Base-by-base conservation (phyloP, 2,797 vertebrate genomes). In the Anas bernieri region DNA sequence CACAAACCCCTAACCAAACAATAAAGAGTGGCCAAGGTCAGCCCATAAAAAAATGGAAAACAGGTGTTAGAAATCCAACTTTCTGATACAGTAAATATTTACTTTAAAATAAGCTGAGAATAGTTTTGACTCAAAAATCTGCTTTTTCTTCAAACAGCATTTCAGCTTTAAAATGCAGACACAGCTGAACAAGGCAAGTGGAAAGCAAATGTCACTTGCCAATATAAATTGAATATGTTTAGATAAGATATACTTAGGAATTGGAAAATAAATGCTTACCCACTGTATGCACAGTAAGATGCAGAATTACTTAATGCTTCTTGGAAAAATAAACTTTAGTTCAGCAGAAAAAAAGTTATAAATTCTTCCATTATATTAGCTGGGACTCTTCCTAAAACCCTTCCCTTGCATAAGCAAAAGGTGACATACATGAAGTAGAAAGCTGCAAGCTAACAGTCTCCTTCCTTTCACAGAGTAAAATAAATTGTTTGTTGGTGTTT, bases 131-230 rank as follows among this genome's bases (percentile, higher is more conserved):
- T 80, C 66, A 39, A 86, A 80, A 86, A 76, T 21, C 31, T 69
- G 59, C 28, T 70, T 69, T 68, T 58, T 52, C 18, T 73, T 79
- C 56, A 66, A 37, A 18, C 3, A 23, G 22, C 11, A 79, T 90
- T 83, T 92, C 43, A 63, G 31, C 45, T 82, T 48, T 82, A 76
- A 93, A 96, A 94, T 52, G 43, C 67, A 91, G 66, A 72, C 58
- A 52, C 3, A 66, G 35, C 6, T 79, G 69, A 92, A 85, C 28
- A 82, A 76, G 9, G 26, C 35, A 86, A 86, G 59, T 30, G 25
- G 43, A 94, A 83, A 69, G 83, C 17, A 84, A 93, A 86, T 48
- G 48, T 86, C 67, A 88, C 55, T 76, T 85, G 56, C 39, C 48
- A 74, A 59, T 2, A 86, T n/a, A 91, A 83, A 88, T 5, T 11